A percentile compares a stretch with the other conserved stretches of the same genome.
Conservation (phyloP, 2,888 invertebrate species). For the Lysandra coridon region DNA sequence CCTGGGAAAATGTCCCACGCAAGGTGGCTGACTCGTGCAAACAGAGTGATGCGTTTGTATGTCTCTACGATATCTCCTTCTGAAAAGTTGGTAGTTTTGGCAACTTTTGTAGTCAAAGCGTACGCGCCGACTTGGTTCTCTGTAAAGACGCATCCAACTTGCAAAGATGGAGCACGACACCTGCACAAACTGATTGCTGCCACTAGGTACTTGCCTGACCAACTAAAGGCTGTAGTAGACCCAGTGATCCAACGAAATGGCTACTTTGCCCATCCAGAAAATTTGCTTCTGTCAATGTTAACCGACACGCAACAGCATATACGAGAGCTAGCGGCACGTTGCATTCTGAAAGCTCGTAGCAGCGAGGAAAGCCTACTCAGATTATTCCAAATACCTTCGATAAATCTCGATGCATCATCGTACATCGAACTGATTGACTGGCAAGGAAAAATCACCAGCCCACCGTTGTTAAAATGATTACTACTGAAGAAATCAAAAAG, state of each 20-base stretch:
- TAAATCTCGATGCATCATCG: constrained; percentile 24
- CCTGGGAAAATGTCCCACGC: no score
- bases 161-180: no score
- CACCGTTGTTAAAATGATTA: constrained; percentile 38
- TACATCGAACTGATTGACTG: constrained; percentile 35
- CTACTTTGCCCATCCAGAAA: constrained; percentile 47
- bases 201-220: constrained; percentile 32
- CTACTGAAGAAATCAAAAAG: constrained; percentile 35
- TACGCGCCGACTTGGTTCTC: no score
- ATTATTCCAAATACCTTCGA: constrained; percentile 17
- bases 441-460: constrained; percentile 40
- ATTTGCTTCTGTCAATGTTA: constrained; percentile 43
- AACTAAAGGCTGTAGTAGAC: constrained; percentile 35
- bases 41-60: no score
- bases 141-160: no score
- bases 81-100: no score
- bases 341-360: no score
- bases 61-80: no score
- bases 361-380: neutral
- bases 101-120: no score
- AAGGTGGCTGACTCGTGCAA: no score
- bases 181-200: neutral
- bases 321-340: no score
- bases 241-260: constrained; percentile 40
- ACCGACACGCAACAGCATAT: no score